Conservation (phyloP, 1,140 invertebrate species). For the Drosophila sp. region DNA sequence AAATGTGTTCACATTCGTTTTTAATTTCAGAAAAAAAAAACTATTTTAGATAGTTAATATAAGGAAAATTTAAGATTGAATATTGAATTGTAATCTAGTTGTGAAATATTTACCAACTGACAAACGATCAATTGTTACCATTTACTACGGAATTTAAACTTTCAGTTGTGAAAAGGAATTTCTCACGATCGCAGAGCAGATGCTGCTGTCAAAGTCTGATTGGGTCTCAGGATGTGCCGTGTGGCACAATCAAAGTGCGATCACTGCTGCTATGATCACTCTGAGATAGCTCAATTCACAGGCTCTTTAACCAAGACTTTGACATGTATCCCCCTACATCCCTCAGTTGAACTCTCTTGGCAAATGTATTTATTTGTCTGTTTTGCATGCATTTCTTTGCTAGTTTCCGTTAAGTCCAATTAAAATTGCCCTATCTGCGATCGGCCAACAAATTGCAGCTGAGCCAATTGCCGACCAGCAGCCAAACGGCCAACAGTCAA, state of each 20-base stretch:
- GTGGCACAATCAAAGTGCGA: conserved; percentile 63
- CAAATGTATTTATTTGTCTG: conserved; percentile 36
- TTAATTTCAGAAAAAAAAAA: too few species aligned
- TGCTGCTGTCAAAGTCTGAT: conserved; percentile 60
- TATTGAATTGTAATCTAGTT: neutral
- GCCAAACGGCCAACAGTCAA: conserved; percentile 18
- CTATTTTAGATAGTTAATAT: conserved; percentile 20
- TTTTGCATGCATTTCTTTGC: conserved; percentile 60
- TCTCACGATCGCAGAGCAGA: conserved; percentile 67
- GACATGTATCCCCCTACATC: conserved; percentile 8
- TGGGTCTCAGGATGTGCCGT: conserved; percentile 44
- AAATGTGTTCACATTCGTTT: conserved; percentile 32
- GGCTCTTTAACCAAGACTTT: conserved; percentile 26
- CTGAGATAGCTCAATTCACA: conserved; percentile 53
- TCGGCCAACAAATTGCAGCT: conserved; percentile 56
- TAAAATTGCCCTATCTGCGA: conserved; percentile 74
- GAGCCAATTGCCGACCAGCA: conserved; percentile 43
- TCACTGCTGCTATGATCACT: conserved; percentile 56
- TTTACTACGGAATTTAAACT: conserved; percentile 29
- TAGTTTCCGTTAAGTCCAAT: conserved; percentile 78
- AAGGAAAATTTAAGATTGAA: neutral
- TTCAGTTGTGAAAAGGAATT: conserved; percentile 34
- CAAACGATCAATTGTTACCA: too few species aligned
- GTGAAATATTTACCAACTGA: too few species aligned
- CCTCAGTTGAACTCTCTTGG: conserved; percentile 13